These are phyloP conservation scores for Listronotus oregonensis DNA, from an alignment of 1,140 invertebrate genomes.

Conservation along the genomic window DNA sequence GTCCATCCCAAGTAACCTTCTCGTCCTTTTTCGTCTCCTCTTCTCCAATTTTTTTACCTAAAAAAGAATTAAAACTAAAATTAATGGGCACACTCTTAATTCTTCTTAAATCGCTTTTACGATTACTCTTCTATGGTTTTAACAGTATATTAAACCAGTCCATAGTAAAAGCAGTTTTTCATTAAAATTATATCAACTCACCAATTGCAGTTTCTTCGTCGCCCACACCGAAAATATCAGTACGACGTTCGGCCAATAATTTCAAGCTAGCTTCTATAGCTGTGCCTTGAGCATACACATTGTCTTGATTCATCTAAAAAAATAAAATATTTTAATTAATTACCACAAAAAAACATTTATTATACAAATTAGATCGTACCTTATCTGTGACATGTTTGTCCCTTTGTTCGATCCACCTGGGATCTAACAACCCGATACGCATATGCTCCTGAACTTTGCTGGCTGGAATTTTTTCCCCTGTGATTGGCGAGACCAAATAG, in stretches of 20 bases:
- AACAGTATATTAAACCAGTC: too few species aligned
- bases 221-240: conserved; percentile 99
- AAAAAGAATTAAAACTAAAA: not conserved
- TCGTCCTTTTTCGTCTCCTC: conserved; percentile 88
- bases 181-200: conserved; percentile 40
- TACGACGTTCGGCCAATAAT: conserved; percentile 95
- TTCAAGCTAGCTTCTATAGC: conserved; percentile 96
- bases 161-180: too few species aligned
- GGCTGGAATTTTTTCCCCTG: conserved; percentile 95
- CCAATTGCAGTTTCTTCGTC: conserved; percentile 98
- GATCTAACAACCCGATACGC: conserved; percentile 95
- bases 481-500: conserved; percentile 96
- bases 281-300: conserved; percentile 84
- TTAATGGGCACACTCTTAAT: too few species aligned
- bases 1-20: conserved; percentile 98
- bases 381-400: conserved; percentile 86
- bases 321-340: not conserved
- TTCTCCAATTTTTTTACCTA: conserved; percentile 91
- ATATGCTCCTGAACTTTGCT: conserved; percentile 98
- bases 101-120: too few species aligned
- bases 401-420: conserved; percentile 96
- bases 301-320: conserved; percentile 73
- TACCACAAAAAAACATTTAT: not conserved
- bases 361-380: conserved; percentile 4
- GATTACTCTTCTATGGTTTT: too few species aligned